Base-by-base conservation (phyloP, 2,797 vertebrate species). In the Enteromius treurensis region DNA sequence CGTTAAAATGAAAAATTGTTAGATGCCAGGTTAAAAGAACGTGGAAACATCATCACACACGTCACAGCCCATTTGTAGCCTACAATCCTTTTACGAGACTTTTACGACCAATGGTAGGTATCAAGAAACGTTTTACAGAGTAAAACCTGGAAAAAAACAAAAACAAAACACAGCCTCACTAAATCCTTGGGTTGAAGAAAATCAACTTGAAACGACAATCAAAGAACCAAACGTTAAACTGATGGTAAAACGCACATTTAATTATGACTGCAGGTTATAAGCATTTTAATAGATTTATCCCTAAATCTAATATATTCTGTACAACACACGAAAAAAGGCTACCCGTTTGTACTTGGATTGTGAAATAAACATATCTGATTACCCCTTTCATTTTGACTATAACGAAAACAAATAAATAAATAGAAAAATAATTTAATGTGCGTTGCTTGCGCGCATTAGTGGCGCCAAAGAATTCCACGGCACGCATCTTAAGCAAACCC, bases 211-310 rank as follows among this genome's bases (percentile, higher is more conserved):
- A 45, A 73, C 17, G 69, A 80, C 67, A 32, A 55, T 42, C 32
- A 80, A 81, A 58, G 23, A 69, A 88, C 65, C 82, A 95, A 91
- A 92, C 67, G 93, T 93, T 95, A 93, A 65, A 94, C 95, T 91
- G 93, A 94, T 94, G 90, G 92, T 93, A 95, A 95, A 86, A 95
- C 94, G 94, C 94, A 95, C 94, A 79, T 86, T 85, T 88, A 86
- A 84, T 88, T 78, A 67, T 77, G 67, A 74, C 77, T 85, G 84
- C 85, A 88, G 76, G 60, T 81, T 83, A 67, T 86, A 85, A 86
- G 79, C 80, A 86, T 81, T 69, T 78, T 42, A 81, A 82, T 73
- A 84, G 79, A 82, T 84, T 82, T 26, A 78, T 82, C 80, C 80
- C 70, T 76, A 82, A 75, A 81, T 77, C 85, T 80, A 68, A 69